phyloP scores from a whole-genome alignment of 2,888 invertebrate genomes.

The Melanostoma mellinum region DNA sequence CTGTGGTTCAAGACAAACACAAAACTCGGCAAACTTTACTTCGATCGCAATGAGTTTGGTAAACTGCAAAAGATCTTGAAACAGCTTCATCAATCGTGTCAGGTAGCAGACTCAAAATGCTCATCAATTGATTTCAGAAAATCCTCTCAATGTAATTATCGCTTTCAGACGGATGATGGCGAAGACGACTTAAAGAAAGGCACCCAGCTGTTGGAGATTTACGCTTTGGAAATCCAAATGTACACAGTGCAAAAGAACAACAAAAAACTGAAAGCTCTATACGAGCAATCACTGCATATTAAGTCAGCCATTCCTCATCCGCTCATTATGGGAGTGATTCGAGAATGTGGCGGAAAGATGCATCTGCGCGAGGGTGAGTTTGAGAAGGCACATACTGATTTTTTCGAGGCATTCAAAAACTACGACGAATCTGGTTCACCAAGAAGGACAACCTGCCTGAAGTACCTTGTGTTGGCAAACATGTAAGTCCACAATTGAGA shows the following conservation, averaged over 20 bases:
- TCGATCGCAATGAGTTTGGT: slow-evolving; percentile 96
- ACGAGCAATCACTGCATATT: slow-evolving; percentile 98
- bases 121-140: slow-evolving; percentile 1
- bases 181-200: slow-evolving; percentile 99
- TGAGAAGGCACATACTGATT: slow-evolving; percentile 99
- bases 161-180: slow-evolving; percentile 94
- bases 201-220: slow-evolving; percentile 98
- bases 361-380: slow-evolving; percentile 99
- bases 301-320: slow-evolving; percentile 99
- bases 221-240: slow-evolving; percentile 99
- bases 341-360: slow-evolving; percentile 99
- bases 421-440: slow-evolving; percentile 99
- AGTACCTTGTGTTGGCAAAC: slow-evolving; percentile 98
- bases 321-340: slow-evolving; percentile 98
- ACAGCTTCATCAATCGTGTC: slow-evolving; percentile 98
- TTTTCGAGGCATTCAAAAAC: slow-evolving; percentile 99
- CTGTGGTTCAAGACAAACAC: slow-evolving; percentile 99
- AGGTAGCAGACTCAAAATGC: slow-evolving; percentile 83
- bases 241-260: slow-evolving; percentile 99
- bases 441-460: slow-evolving; percentile 97
- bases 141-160: slow-evolving; percentile 10
- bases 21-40: slow-evolving; percentile 98
- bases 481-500: slow-evolving; percentile 88
- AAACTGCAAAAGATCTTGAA: slow-evolving; percentile 98
- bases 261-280: slow-evolving; percentile 97